Evolutionary conservation across 2,888 invertebrate genomes (phyloP).

Genomic region (Carterocephalus palaemon): DNA sequence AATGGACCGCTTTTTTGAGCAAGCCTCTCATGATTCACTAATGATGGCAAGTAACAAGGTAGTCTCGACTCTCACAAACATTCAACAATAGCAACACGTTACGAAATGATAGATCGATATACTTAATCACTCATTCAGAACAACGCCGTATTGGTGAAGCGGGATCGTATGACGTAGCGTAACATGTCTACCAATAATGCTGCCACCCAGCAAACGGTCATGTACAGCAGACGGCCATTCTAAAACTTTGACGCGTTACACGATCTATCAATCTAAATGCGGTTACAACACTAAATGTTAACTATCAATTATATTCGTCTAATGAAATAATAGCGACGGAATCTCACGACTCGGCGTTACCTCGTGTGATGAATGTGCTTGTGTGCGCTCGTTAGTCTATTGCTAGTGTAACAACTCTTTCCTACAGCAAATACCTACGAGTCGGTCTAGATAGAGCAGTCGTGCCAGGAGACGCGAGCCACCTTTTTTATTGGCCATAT

Average conservation of each 20-base stretch:
- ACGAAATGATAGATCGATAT: constrained; percentile 57
- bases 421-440: constrained; percentile 1
- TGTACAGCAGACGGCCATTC: constrained; percentile 36
- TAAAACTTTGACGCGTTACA: constrained; percentile 54
- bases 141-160: constrained; percentile 47
- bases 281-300: constrained; percentile 58
- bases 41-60: constrained; percentile 20
- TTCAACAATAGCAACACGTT: constrained; percentile 42
- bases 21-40: constrained; percentile 17
- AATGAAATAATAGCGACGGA: constrained; percentile 64
- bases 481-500: no score
- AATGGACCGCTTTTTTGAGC: constrained; percentile 10
- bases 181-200: no score
- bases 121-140: constrained; percentile 56
- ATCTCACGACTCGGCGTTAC: constrained; percentile 52
- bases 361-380: constrained; percentile 35
- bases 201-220: constrained; percentile 49
- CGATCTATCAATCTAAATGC: constrained; percentile 63
- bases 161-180: constrained; percentile 34
- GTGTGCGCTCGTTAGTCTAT: constrained; percentile 18
- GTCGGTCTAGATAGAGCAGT: no score
- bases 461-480: no score
- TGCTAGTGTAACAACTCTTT: constrained; percentile 15
- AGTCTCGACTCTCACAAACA: constrained; percentile 19
- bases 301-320: constrained; percentile 70